Base-by-base conservation (phyloP, 2,888 invertebrate species). In the Chalcis sispes region DNA sequence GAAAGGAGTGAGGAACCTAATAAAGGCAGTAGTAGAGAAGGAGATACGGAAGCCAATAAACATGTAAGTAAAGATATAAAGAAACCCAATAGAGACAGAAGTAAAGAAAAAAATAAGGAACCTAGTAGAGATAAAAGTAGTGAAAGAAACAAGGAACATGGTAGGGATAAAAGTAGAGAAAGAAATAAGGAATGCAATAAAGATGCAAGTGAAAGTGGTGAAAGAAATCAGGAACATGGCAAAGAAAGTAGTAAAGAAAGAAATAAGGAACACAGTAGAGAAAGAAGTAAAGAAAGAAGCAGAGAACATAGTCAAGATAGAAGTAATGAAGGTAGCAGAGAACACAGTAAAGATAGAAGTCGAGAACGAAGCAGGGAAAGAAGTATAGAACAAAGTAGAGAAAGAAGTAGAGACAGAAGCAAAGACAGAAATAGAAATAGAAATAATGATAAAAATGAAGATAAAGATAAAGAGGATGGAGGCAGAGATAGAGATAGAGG, bases 91-190 rank as follows among this genome's bases (percentile, higher is more conserved):
- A n/a, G n/a, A n/a, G n/a, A n/a, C n/a, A n/a, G n/a, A n/a, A n/a
- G n/a, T n/a, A n/a, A n/a, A n/a, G n/a, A n/a, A n/a, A n/a, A n/a
- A 50, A 50, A 46, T 48, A 15, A 50, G n/a, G 18, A 13, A n/a
- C n/a, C n/a, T n/a, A n/a, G n/a, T 65, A 29, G n/a, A 18, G 59
- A 70, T 7, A 59, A 46, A 48, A 58, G 25, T 15, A 15, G 15
- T 18, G 54, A 64, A 5, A 58, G 13, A n/a, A 3, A 18, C 20
- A 50, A 50, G 23, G 10, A 48, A 59, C 7, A 46, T 23, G 40
- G 7, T 10, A 36, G 36, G 36, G 36, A 36, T 36, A 36, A 36
- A 10, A 36, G 36, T 10, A 36, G 10, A 36, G 36, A 36, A 7
- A 36, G 36, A 7, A 36, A 10, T 36, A 36, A 4, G 10, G 36